phyloP scores from a whole-genome alignment of 35 echinoderm and acorn worm species.

The Ophiothrix spiculata region DNA sequence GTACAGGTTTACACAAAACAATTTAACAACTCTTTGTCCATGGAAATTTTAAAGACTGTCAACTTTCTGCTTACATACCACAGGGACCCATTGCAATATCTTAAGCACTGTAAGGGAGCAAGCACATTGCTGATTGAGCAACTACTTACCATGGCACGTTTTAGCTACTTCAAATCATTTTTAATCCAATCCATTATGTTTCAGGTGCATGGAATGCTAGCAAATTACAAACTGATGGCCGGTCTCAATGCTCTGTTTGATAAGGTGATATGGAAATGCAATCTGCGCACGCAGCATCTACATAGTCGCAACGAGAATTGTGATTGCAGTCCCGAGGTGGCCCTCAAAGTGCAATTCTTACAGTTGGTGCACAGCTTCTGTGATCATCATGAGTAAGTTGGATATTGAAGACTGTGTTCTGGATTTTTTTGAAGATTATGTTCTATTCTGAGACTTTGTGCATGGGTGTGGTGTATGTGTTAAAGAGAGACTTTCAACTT shows the following conservation, averaged over 20 bases:
- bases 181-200: too few species aligned
- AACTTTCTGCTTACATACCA: too few species aligned
- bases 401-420: background rate
- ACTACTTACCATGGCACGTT: too few species aligned
- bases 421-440: too few species aligned
- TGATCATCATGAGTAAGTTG: conserved; percentile 97
- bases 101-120: too few species aligned
- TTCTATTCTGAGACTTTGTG: background rate
- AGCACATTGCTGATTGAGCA: too few species aligned
- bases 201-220: conserved; percentile 85
- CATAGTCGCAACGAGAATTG: conserved; percentile 86
- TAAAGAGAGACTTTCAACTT: background rate
- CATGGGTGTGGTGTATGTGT: background rate
- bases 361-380: conserved; percentile 91
- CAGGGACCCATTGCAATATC: too few species aligned
- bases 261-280: conserved; percentile 92
- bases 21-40: too few species aligned
- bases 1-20: too few species aligned
- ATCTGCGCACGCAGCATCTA: conserved; percentile 59
- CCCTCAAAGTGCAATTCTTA: conserved; percentile 96
- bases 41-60: too few species aligned
- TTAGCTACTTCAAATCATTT: too few species aligned
- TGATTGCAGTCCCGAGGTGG: conserved; percentile 97
- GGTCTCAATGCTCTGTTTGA: conserved; percentile 92
- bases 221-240: conserved; percentile 74